A percentile compares a stretch with the other conserved stretches of the same genome.
phyloP scores from a whole-genome alignment of 1,140 invertebrate species.

The Drosophila eugracilis region DNA sequence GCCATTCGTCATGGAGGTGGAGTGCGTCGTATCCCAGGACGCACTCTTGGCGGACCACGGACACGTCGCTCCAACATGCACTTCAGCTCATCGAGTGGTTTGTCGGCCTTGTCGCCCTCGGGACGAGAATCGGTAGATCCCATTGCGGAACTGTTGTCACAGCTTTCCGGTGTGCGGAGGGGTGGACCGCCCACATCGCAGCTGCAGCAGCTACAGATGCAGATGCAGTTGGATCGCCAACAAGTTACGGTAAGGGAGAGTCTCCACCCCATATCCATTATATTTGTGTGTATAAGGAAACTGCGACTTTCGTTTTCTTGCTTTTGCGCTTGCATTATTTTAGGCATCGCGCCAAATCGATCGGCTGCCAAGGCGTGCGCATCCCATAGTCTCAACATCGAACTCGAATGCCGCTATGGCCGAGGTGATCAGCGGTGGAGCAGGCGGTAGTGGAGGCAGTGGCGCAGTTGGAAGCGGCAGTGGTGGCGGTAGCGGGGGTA shows the following conservation, averaged over 20 bases:
- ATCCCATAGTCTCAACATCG: slow-evolving; percentile 84
- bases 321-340: slow-evolving; percentile 70
- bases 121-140: slow-evolving; percentile 96
- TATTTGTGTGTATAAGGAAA: slow-evolving; percentile 58
- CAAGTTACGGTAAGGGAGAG: slow-evolving; percentile 89
- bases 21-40: slow-evolving; percentile 92
- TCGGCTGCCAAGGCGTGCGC: slow-evolving; percentile 91
- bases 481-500: slow-evolving; percentile 58
- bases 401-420: slow-evolving; percentile 84
- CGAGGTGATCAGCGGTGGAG: slow-evolving; percentile 75
- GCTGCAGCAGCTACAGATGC: slow-evolving; percentile 95
- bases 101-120: slow-evolving; percentile 92
- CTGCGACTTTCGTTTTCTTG: slow-evolving; percentile 44
- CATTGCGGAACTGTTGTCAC: slow-evolving; percentile 96
- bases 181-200: slow-evolving; percentile 90
- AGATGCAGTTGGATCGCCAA: slow-evolving; percentile 93
- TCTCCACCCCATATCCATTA: slow-evolving; percentile 8
- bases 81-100: slow-evolving; percentile 93
- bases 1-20: slow-evolving; percentile 91
- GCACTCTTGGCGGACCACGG: slow-evolving; percentile 91
- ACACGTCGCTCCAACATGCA: slow-evolving; percentile 95
- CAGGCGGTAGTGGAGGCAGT: slow-evolving; percentile 47
- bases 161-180: slow-evolving; percentile 95
- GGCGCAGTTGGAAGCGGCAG: slow-evolving; percentile 64
- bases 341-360: slow-evolving; percentile 93